Evolutionary conservation across 2,797 vertebrate genomes (phyloP).

Genomic region (Molossus alvarezi): DNA sequence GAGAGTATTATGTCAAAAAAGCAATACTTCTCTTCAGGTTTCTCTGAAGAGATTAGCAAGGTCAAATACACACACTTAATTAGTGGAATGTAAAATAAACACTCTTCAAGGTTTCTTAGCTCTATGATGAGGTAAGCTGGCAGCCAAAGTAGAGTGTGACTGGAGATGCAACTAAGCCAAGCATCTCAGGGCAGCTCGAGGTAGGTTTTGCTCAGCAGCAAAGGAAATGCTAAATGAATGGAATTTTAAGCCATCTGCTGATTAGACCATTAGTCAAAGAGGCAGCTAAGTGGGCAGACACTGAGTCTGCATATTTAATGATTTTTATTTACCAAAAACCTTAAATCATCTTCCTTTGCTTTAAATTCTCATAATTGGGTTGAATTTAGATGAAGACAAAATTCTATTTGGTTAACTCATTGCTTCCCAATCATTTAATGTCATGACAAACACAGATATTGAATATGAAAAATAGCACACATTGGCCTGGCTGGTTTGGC

Average conservation of each 20-base stretch:
- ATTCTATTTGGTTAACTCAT: not conserved
- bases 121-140: not conserved
- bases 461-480: not conserved
- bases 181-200: not conserved
- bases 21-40: not conserved
- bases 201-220: constrained; percentile 35
- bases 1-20: constrained; percentile 6
- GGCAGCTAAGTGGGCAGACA: constrained; percentile 62
- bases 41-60: constrained; percentile 62
- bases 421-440: constrained; percentile 30
- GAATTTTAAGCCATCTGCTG: constrained; percentile 66
- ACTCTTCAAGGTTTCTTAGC: constrained; percentile 61
- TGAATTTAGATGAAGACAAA: constrained; percentile 60
- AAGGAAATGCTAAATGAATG: constrained; percentile 62
- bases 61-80: constrained; percentile 64
- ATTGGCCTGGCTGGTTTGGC: not conserved
- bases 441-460: not conserved
- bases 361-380: constrained; percentile 60
- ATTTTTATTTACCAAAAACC: constrained; percentile 58
- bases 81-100: constrained; percentile 70
- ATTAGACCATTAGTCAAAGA: constrained; percentile 73
- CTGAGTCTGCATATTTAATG: constrained; percentile 57
- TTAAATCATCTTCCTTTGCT: constrained; percentile 41
- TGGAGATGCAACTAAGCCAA: not conserved
- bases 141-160: not conserved